These are phyloP conservation scores for Ectemnius lituratus DNA, from an alignment of 2,888 invertebrate species.

Conservation along the genomic window DNA sequence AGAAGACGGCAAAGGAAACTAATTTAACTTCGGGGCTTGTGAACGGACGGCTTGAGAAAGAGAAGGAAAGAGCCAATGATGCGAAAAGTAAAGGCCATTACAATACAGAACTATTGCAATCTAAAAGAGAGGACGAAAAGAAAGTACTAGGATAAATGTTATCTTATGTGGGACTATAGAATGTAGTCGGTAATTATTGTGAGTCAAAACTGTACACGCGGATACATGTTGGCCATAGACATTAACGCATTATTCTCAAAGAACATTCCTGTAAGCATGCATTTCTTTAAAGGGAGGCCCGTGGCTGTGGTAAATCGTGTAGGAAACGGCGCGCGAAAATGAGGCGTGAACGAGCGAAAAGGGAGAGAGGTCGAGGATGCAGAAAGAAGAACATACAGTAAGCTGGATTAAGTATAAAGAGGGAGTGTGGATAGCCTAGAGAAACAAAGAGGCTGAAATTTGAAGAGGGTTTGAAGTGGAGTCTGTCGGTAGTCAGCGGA, in stretches of 20 bases:
- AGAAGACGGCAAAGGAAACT: background rate
- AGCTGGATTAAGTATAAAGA: conserved; percentile 15
- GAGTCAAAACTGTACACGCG: too few species aligned
- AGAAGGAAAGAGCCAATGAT: conserved; percentile 3
- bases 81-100: conserved; percentile 7
- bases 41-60: background rate
- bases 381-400: conserved; percentile 2
- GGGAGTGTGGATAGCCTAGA: conserved; percentile 1
- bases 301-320: too few species aligned
- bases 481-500: conserved; percentile 32
- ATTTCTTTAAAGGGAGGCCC: too few species aligned
- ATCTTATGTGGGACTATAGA: too few species aligned
- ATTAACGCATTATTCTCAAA: too few species aligned
- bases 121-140: too few species aligned
- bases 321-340: background rate
- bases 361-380: background rate
- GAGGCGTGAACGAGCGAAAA: background rate
- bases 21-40: background rate
- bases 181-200: too few species aligned
- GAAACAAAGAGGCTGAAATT: conserved; percentile 10
- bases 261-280: too few species aligned
- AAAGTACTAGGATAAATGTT: too few species aligned
- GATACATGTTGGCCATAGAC: too few species aligned
- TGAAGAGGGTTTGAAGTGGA: conserved; percentile 38
- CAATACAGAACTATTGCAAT: background rate